phyloP scores from a whole-genome alignment of 2,797 vertebrate species.

The Rhinichthys osculus region DNA sequence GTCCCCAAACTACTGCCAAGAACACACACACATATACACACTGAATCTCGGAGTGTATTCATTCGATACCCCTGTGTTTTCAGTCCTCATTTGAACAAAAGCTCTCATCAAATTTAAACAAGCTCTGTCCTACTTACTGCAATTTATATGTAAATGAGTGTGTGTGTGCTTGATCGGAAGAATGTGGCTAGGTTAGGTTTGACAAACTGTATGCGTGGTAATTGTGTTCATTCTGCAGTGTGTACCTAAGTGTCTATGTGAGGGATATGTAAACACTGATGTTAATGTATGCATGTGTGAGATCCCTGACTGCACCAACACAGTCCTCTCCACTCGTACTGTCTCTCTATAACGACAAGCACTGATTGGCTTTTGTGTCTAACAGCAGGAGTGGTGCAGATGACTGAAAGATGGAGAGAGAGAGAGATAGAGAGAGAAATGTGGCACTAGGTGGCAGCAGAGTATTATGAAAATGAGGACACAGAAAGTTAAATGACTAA shows the following conservation, averaged over 20 bases:
- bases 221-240: constrained; percentile 36
- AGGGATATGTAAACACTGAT: constrained; percentile 37
- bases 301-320: constrained; percentile 70
- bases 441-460: constrained; percentile 57
- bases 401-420: constrained; percentile 12
- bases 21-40: constrained; percentile 34
- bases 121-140: constrained; percentile 71
- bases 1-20: constrained; percentile 8
- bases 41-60: constrained; percentile 59
- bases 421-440: constrained; percentile 22
- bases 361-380: constrained; percentile 41
- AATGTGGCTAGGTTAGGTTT: neutral
- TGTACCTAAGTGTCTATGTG: constrained; percentile 37
- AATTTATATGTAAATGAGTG: constrained; percentile 80
- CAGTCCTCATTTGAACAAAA: constrained; percentile 66
- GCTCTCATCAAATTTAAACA: constrained; percentile 76
- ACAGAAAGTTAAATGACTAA: neutral
- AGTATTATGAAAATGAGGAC: constrained; percentile 24
- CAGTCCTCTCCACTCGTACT: constrained; percentile 71
- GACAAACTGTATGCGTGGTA: constrained; percentile 19
- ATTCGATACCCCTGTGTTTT: constrained; percentile 58
- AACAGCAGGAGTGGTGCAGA: constrained; percentile 18
- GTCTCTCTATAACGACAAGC: constrained; percentile 72
- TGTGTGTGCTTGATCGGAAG: constrained; percentile 26
- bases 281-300: constrained; percentile 60